Conservation (phyloP, 2,797 vertebrate species). For the Enteromius mattozi region DNA sequence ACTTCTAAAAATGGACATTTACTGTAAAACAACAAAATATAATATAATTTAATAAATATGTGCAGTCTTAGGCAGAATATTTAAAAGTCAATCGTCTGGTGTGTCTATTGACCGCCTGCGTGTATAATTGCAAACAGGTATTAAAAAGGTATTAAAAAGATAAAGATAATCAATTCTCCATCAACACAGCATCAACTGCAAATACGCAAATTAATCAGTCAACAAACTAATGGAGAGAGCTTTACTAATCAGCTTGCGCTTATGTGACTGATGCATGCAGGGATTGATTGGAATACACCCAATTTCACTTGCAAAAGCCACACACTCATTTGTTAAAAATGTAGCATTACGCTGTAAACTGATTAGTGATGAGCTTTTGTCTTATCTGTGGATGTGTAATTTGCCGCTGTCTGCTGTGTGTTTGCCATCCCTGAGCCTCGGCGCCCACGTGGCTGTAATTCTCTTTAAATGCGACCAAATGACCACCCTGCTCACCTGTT, state of each 20-base stretch:
- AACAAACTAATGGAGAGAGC: background rate
- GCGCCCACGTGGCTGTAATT: slow-evolving; percentile 33
- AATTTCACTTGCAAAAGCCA: background rate
- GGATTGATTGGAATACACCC: background rate
- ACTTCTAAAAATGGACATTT: too few relatives aligned
- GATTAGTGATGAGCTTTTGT: slow-evolving; percentile 23
- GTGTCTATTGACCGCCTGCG: background rate
- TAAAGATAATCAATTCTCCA: background rate
- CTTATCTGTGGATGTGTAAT: slow-evolving; percentile 13
- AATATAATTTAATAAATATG: background rate
- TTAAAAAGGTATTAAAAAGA: slow-evolving; percentile 10
- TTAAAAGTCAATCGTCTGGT: background rate
- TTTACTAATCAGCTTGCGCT: background rate
- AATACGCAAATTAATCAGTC: background rate
- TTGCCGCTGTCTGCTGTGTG: background rate
- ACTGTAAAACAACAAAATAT: too few relatives aligned
- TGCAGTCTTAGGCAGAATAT: background rate
- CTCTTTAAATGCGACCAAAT: slow-evolving; percentile 44
- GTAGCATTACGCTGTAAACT: slow-evolving; percentile 1
- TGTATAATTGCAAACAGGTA: background rate
- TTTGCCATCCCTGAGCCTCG: background rate
- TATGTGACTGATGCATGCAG: slow-evolving; percentile 16
- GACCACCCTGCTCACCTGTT: slow-evolving; percentile 60
- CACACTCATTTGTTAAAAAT: background rate
- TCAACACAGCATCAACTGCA: background rate